Conservation (phyloP, 2,797 vertebrate species). For the Peromyscus aztecus region DNA sequence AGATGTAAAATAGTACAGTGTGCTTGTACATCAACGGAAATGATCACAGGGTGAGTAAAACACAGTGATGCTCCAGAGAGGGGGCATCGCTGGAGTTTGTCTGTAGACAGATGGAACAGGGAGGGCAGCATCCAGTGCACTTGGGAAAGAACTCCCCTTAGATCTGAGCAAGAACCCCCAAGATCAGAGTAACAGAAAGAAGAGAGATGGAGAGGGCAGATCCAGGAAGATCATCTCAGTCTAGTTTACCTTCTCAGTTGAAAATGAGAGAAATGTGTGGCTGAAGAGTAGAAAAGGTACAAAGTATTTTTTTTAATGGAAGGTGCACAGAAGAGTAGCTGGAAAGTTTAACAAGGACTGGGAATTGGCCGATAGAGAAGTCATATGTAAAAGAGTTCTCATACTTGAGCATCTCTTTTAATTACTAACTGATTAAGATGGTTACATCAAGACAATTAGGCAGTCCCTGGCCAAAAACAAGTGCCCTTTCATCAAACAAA, state of each 20-base stretch:
- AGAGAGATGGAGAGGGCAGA: background rate
- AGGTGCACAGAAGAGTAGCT: background rate
- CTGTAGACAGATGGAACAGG: background rate
- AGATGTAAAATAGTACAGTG: background rate
- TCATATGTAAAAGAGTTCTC: background rate
- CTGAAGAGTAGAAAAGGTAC: background rate
- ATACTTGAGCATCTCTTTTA: background rate
- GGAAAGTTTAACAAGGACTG: background rate
- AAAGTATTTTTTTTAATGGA: background rate
- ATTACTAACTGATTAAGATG: background rate
- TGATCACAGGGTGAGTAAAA: background rate
- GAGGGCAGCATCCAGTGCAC: too few species aligned
- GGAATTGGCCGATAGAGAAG: background rate
- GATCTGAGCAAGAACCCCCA: background rate
- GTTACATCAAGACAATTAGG: background rate
- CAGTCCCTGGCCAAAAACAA: background rate
- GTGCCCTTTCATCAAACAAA: conserved; percentile 28
- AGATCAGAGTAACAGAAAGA: background rate
- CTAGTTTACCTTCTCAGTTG: background rate
- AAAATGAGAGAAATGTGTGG: background rate
- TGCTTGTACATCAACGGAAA: background rate
- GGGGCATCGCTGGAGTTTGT: background rate
- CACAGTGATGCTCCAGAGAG: background rate
- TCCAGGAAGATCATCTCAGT: background rate
- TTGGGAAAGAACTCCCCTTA: background rate